These are phyloP conservation scores for Chiridota heheva DNA, from an alignment of 35 echinoderm and acorn worm species.

Conservation along the genomic window DNA sequence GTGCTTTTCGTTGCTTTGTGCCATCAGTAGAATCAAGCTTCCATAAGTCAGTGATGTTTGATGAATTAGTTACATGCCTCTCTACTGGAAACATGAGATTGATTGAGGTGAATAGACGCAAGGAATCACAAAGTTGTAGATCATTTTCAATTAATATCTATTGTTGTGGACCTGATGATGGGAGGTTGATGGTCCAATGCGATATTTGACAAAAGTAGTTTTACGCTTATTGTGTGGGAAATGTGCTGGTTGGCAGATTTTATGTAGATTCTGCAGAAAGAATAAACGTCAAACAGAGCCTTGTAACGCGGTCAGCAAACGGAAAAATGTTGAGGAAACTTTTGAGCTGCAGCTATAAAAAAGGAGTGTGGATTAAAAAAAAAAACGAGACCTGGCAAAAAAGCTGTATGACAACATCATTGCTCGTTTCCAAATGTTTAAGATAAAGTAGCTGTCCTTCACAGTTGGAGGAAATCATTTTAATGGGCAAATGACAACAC, in stretches of 20 bases:
- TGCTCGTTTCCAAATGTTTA: no score
- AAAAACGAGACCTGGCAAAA: neutral
- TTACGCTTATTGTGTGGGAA: neutral
- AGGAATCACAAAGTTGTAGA: neutral
- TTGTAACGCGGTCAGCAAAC: neutral
- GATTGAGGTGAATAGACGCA: neutral
- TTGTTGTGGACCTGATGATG: neutral
- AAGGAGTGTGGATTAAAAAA: neutral
- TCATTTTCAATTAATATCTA: neutral
- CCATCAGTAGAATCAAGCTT: neutral
- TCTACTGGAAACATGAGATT: no score
- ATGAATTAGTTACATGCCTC: no score
- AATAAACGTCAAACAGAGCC: neutral
- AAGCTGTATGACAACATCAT: neutral
- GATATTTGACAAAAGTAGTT: neutral
- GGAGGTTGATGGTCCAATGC: neutral
- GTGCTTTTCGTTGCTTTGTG: neutral
- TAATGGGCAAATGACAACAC: no score
- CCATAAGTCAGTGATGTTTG: neutral
- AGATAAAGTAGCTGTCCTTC: neutral
- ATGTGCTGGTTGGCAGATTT: neutral
- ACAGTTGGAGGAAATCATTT: neutral
- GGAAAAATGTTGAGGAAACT: neutral
- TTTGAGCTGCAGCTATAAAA: neutral
- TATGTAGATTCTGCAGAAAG: neutral